Base-by-base conservation (phyloP, 2,888 invertebrate genomes). In the Dicycla oo region DNA sequence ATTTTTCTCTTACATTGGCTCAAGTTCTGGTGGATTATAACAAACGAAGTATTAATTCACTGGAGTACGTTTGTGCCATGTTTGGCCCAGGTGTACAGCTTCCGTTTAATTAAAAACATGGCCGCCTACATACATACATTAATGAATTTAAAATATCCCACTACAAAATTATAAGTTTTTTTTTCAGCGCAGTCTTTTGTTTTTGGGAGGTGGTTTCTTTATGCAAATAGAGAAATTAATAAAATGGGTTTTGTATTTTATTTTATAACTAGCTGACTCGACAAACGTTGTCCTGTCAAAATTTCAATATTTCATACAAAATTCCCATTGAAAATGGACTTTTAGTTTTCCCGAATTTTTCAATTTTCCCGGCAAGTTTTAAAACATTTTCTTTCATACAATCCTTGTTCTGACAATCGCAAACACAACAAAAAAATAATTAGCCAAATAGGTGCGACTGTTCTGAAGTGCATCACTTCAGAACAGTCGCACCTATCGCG, bases 41-140 rank as follows among this genome's bases (percentile, higher is more conserved):
- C 10, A 30, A 34, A 30, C 45, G 26, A 30, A 34, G 62, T 54
- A 67, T 74, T 74, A 70, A 78, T 78, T 75, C 57, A 74, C 67
- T 61, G 26, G 40, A 73, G 65, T 63, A 66, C 57, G 49, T 64
- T 69, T 67, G 67, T 62, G n/a, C 62, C 54, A 63, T 54, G 58
- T 56, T 67, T 70, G 75, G 34, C 65, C 11, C 83, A 70, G 74
- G 79, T 83, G 76, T 74, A 61, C 73, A 6, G 61, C 51, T 40
- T 58, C 56, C 70, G 60, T 83, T 78, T 83, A 75, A 83, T 83
- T 83, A 79, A 83, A 82, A 81, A 78, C 63, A 80, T 80, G 68
- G 66, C 69, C n/a, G 38, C 58, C 62, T 40, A 57, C 68, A 67
- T 56, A 57, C 68, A 67, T 56, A 66, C 67, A 68, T 76, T 72